Evolutionary conservation across 2,888 invertebrate genomes (phyloP).

Genomic region (Cabera pusaria): DNA sequence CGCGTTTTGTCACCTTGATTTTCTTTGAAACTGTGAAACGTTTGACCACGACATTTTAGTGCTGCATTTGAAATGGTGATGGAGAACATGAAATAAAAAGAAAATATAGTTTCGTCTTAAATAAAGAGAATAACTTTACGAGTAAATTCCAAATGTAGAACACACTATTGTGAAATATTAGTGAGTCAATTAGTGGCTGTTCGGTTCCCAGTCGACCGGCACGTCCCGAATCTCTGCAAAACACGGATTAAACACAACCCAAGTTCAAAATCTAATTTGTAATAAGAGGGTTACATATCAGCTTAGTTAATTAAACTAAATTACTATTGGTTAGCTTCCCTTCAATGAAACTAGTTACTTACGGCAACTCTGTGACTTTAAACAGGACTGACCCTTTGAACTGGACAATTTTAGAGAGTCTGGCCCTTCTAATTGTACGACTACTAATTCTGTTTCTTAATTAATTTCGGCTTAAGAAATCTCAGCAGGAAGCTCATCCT

Average conservation of each 20-base stretch:
- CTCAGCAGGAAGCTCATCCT: conserved; percentile 8
- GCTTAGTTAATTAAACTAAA: conserved; percentile 38
- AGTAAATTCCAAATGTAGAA: no score
- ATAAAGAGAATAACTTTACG: no score
- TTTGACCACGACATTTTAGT: no score
- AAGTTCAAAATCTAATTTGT: conserved; percentile 38
- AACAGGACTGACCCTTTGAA: conserved; percentile 24
- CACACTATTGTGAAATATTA: no score
- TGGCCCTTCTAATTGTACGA: conserved; percentile 20
- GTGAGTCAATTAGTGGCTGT: conserved; percentile 8
- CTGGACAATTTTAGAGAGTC: conserved; percentile 24
- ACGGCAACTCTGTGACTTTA: conserved; percentile 29
- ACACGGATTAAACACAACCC: conserved; percentile 31
- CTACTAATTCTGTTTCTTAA: conserved; percentile 18
- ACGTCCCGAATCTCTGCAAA: conserved; percentile 25
- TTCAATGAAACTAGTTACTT: conserved; percentile 32
- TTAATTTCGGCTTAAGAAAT: conserved; percentile 17
- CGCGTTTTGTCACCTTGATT: no score
- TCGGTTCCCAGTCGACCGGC: conserved; percentile 16
- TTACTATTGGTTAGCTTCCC: conserved; percentile 35
- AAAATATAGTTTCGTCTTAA: no score
- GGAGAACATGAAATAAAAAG: no score
- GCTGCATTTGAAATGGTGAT: no score
- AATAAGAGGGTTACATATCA: conserved; percentile 38
- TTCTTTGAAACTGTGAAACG: no score